Evolutionary conservation across 2,888 invertebrate species (phyloP), one percentile per base, ranked within the genome.

Genomic region (Parelbella ahira): DNA sequence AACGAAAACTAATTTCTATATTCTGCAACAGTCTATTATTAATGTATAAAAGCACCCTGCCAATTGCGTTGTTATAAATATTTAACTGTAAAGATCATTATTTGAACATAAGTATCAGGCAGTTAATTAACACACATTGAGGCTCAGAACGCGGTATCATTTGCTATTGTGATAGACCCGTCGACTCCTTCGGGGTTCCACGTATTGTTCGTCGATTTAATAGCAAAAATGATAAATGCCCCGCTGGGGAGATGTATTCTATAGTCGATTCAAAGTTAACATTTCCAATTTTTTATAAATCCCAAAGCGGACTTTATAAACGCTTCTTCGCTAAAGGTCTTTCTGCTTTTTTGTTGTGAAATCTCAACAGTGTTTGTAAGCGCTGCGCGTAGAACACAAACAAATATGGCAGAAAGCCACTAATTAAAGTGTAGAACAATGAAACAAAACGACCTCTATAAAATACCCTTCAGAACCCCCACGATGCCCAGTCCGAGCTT

Each of bases 161-260:
- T 86, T 78, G 76, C 79, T 82, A 77, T 87, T 86, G 84, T 84
- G 74, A 79, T 72, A 72, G 69, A 72, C 75, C 75, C 73, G 70
- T 75, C 66, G 72, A 68, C 71, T 84, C 79, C 82, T 86, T 77
- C 71, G 78, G 79, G 83, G 73, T 74, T 69, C 63, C 53, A 51
- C 56, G 68, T 69, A 78, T 81, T 84, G 78, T 82, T 78, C 66
- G 73, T 63, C 56, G 54, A 72, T 30, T 67, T 84, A 84, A 86
- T 84, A 78, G 82, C 82, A 69, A 79, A 86, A 83, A 86, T 86
- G 86, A 87, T 84, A 82, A 87, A 87, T 86, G 84, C 63, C 62
- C 64, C 78, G 20, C 34, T 63, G 50, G 79, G 76, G 79, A 78
- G 58, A 56, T 44, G 53, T 61, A 63, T 62, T 54, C 58, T 56